These are phyloP conservation scores for Tineola bisselliella DNA, from an alignment of 2,888 invertebrate genomes.

Conservation along the genomic window DNA sequence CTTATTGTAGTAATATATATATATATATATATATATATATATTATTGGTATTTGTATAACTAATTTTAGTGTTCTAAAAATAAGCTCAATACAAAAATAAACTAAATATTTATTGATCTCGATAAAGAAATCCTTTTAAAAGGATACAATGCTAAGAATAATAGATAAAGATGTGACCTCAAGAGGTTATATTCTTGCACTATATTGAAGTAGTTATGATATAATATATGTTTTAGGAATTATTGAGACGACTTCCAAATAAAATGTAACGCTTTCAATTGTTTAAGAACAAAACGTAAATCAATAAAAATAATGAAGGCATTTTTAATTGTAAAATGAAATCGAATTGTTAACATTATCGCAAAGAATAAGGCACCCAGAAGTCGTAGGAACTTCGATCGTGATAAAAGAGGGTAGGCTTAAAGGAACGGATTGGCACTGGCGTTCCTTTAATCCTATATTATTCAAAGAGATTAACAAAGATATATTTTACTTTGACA, in stretches of 20 bases:
- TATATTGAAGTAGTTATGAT: too few species aligned
- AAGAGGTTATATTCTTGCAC: background rate
- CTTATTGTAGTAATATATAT: too few species aligned
- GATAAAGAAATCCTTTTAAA: background rate
- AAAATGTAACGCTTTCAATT: too few species aligned
- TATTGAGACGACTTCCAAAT: too few species aligned
- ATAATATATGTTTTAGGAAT: too few species aligned
- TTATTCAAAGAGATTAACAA: conserved; percentile 13
- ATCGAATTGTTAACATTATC: too few species aligned
- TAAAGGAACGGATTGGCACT: conserved; percentile 3
- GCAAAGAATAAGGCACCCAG: background rate
- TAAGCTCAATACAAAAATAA: background rate
- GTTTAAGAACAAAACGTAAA: too few species aligned
- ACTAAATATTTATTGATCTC: background rate
- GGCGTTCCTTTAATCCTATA: conserved; percentile 4
- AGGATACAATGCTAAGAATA: background rate
- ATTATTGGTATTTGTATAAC: too few species aligned
- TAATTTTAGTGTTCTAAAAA: too few species aligned
- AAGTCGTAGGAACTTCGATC: background rate
- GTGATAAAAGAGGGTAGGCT: conserved; percentile 12
- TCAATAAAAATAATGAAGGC: too few species aligned
- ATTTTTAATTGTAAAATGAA: too few species aligned
- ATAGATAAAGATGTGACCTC: background rate
- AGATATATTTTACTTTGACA: conserved; percentile 12
- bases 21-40: too few species aligned